Percentiles rank a stretch among this genome's conserved stretches.
Conservation (phyloP, 2,888 invertebrate genomes). For the Trichopria drosophilae region DNA sequence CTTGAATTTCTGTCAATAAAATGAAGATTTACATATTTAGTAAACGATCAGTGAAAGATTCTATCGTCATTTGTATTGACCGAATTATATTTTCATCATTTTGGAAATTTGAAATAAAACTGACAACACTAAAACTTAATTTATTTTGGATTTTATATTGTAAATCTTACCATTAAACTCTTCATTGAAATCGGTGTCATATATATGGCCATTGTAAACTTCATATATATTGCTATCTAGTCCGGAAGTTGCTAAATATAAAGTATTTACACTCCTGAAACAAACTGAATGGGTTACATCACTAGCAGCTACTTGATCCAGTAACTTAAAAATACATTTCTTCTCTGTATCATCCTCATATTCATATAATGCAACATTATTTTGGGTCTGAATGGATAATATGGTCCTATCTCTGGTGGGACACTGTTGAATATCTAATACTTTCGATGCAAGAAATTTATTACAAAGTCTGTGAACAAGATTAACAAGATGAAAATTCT, state of each 20-base stretch:
- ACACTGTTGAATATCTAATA: constrained; percentile 39
- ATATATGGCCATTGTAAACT: too few relatives aligned
- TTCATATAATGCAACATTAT: constrained; percentile 41
- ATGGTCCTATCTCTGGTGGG: constrained; percentile 30
- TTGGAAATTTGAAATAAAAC: too few relatives aligned
- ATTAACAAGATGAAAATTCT: constrained; percentile 1
- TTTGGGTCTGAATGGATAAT: constrained; percentile 33
- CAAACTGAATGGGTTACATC: constrained; percentile 42
- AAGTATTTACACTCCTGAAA: constrained; percentile 46
- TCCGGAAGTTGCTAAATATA: constrained; percentile 46
- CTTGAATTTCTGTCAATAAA: constrained; percentile 37
- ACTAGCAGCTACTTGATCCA: constrained; percentile 37
- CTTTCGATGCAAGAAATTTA: constrained; percentile 24
- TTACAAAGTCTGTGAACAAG: constrained; percentile 7
- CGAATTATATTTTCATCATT: too few relatives aligned
- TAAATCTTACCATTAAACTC: too few relatives aligned
- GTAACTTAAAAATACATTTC: constrained; percentile 32
- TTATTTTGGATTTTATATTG: too few relatives aligned
- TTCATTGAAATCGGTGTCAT: too few relatives aligned
- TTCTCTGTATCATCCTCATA: constrained; percentile 31
- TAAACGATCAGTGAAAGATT: too few relatives aligned
- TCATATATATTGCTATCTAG: too few relatives aligned
- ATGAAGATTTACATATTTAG: constrained; percentile 1
- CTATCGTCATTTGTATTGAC: too few relatives aligned
- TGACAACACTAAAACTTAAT: too few relatives aligned